These are phyloP conservation scores for Ischnus inquisitorius DNA, from an alignment of 2,888 invertebrate genomes.

Conservation along the genomic window DNA sequence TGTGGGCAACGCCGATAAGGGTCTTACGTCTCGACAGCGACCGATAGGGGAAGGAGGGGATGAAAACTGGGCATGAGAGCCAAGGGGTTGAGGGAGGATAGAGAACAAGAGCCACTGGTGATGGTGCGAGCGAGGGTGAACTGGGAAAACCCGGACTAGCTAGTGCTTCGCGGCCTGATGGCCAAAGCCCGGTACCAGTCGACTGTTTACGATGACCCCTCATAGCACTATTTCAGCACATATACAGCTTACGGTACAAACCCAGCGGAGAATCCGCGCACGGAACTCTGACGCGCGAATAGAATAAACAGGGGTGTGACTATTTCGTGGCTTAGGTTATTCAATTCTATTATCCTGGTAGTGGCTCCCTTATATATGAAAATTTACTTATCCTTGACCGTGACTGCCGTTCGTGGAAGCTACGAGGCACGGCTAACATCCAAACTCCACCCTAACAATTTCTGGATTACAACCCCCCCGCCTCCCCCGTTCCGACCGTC, in stretches of 20 bases:
- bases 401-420: conserved; percentile 23
- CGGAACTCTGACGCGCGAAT: conserved; percentile 48
- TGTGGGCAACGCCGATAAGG: conserved; percentile 80
- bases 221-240: conserved; percentile 33
- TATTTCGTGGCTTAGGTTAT: conserved; percentile 27
- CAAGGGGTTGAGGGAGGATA: conserved; percentile 46
- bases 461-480: conserved; percentile 44
- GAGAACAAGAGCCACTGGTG: conserved; percentile 48
- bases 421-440: background rate
- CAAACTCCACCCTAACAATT: conserved; percentile 46
- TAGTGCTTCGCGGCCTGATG: conserved; percentile 23
- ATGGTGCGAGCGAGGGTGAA: conserved; percentile 24
- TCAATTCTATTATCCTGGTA: conserved; percentile 38
- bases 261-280: conserved; percentile 20
- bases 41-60: conserved; percentile 62
- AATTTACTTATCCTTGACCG: conserved; percentile 49
- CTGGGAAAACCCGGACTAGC: conserved; percentile 38
- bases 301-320: conserved; percentile 63
- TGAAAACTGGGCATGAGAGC: conserved; percentile 51
- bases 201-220: conserved; percentile 64
- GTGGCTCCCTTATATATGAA: conserved; percentile 24
- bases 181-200: conserved; percentile 56
- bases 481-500: background rate
- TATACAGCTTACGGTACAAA: background rate
- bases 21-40: conserved; percentile 74